Base-by-base conservation (phyloP, 2,113 vertebrate species). In the Sapajus apella region DNA sequence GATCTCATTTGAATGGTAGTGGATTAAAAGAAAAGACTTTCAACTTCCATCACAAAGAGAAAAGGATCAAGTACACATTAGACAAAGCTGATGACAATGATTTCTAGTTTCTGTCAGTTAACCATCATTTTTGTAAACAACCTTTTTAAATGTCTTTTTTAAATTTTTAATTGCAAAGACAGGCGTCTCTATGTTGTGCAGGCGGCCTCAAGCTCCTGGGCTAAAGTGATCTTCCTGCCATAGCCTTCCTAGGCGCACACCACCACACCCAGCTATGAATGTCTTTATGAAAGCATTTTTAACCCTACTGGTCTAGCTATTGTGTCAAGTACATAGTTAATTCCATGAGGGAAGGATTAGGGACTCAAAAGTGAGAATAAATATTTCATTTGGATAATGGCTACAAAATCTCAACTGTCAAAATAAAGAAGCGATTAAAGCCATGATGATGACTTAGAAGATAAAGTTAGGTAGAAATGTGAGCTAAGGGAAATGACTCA, bases 351-450 rank as follows among this genome's bases (percentile, higher is more conserved):
- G 81, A 83, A 81, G 86, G 84, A 94, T 94, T 89, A 95, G 55
- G 50, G 35, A 0, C 47, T 68, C 89, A 8, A 91, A 90, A 97
- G 83, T 93, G 79, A 97, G 86, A 97, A 95, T 97, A 93, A 81
- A 76, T 95, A 94, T 81, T 96, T 96, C 86, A 90, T 97, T 96
- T 93, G 86, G 86, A 87, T 93, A 97, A 94, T 87, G 32, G 92
- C 55, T 97, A 56, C 93, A 84, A 90, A 93, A 80, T 82, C 76
- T 17, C 32, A 43, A 52, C 79, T 91, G 96, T 97, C 93, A 93
- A 92, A 95, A 70, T 91, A 91, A 95, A 89, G 73, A 83, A 45
- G 86, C 73, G 88, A 93, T 94, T 87, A 95, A 93, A 95, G 84
- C 70, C 43, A 14, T 23, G 95, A 93, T 77, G 91, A 95, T 68